phyloP scores from a whole-genome alignment of 2,113 vertebrate species.

The Psettodes erumei region DNA sequence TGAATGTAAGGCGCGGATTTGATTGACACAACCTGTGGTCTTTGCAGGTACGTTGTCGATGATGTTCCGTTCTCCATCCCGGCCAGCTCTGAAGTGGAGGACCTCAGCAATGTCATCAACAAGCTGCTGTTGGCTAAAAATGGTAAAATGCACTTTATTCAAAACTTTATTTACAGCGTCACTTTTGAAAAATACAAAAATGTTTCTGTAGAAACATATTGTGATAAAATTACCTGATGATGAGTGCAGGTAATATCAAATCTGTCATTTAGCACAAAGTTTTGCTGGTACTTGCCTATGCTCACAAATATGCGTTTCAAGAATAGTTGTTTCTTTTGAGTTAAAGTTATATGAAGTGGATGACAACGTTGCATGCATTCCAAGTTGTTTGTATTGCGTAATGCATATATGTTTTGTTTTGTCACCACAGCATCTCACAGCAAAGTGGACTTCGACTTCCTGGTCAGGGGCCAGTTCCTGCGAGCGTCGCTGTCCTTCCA shows the following conservation, averaged over 20 bases:
- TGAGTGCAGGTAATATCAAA: no score
- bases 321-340: no score
- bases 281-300: no score
- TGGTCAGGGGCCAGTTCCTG: conserved; percentile 94
- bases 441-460: conserved; percentile 97
- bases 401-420: neutral
- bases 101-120: conserved; percentile 95
- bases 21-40: neutral
- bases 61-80: conserved; percentile 96
- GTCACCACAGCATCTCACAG: conserved; percentile 90
- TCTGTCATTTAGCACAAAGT: neutral
- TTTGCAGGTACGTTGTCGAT: conserved; percentile 87
- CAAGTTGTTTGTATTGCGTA: neutral
- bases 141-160: conserved; percentile 78
- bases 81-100: conserved; percentile 86
- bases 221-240: no score
- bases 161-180: no score
- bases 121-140: conserved; percentile 89
- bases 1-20: neutral
- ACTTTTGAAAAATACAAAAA: no score
- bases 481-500: conserved; percentile 87
- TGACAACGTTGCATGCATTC: no score
- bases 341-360: no score
- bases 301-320: no score
- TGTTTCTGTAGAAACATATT: no score